Evolutionary conservation across 37 sponge, comb jelly and placozoan genomes (phyloP).

Genomic region (Axinella damicornis): DNA sequence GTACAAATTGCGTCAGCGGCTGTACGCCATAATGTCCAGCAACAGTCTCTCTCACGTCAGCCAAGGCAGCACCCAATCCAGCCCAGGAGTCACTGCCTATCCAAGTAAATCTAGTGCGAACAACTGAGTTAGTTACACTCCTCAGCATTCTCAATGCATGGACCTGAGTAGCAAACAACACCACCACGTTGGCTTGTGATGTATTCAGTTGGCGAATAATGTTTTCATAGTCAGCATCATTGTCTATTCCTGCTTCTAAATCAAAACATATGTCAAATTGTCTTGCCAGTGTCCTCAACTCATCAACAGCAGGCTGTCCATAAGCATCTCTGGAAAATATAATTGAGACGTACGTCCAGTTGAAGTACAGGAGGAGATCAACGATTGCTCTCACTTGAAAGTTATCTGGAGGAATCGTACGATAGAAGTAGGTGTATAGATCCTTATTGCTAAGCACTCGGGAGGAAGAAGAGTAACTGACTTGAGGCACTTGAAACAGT

Average conservation of each 20-base stretch:
- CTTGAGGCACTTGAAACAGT: conserved; percentile 67
- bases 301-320: conserved; percentile 36
- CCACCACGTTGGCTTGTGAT: conserved; percentile 30
- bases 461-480: conserved; percentile 80
- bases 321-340: conserved; percentile 29
- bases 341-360: conserved; percentile 46
- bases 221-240: background rate
- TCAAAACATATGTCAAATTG: conserved; percentile 36
- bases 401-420: conserved; percentile 76
- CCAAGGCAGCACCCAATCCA: background rate
- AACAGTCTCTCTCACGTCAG: conserved; percentile 1
- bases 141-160: background rate
- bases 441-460: conserved; percentile 66
- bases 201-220: background rate
- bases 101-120: conserved; percentile 38
- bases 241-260: background rate
- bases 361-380: conserved; percentile 52
- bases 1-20: conserved; percentile 4
- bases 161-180: conserved; percentile 11
- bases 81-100: conserved; percentile 77
- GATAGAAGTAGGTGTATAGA: conserved; percentile 71
- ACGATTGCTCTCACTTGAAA: conserved; percentile 79
- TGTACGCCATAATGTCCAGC: conserved; percentile 47
- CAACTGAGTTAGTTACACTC: background rate
- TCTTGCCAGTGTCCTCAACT: background rate